These are phyloP conservation scores for Arion vulgaris DNA, from an alignment of 1,140 invertebrate species.

Conservation along the genomic window DNA sequence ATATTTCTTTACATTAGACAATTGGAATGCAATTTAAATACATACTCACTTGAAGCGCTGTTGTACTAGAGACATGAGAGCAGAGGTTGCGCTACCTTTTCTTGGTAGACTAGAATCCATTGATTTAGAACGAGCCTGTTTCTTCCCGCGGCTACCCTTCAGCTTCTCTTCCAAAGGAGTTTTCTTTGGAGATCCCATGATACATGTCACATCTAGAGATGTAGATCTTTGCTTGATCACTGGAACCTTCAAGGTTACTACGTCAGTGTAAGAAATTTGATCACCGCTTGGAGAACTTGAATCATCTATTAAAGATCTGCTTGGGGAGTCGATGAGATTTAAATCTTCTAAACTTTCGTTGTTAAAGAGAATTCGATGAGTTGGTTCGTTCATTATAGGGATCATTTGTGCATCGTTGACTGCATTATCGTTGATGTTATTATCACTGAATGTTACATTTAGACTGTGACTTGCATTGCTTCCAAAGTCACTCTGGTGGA, in stretches of 20 bases:
- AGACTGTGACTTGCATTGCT: background rate
- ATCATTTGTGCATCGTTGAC: background rate
- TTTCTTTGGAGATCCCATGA: constrained; percentile 44
- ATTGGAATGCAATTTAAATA: background rate
- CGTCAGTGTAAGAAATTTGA: constrained; percentile 54
- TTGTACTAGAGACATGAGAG: constrained; percentile 32
- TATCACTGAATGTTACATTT: background rate
- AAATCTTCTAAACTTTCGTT: constrained; percentile 4
- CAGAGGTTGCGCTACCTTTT: constrained; percentile 6
- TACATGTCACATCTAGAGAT: constrained; percentile 64
- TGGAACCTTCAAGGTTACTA: constrained; percentile 65
- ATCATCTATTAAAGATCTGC: background rate
- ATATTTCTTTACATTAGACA: too few species aligned
- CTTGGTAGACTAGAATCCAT: constrained; percentile 27
- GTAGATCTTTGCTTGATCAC: constrained; percentile 66
- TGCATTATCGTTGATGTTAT: background rate
- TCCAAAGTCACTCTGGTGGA: constrained; percentile 37
- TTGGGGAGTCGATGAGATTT: background rate
- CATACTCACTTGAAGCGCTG: constrained; percentile 41
- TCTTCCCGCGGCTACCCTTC: constrained; percentile 5
- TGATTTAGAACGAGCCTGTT: constrained; percentile 35
- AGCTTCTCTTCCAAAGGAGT: constrained; percentile 38
- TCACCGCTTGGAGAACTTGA: background rate
- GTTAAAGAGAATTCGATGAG: background rate
- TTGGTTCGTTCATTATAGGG: background rate